phyloP scores from a whole-genome alignment of 2,797 vertebrate genomes.

The Huso huso region DNA sequence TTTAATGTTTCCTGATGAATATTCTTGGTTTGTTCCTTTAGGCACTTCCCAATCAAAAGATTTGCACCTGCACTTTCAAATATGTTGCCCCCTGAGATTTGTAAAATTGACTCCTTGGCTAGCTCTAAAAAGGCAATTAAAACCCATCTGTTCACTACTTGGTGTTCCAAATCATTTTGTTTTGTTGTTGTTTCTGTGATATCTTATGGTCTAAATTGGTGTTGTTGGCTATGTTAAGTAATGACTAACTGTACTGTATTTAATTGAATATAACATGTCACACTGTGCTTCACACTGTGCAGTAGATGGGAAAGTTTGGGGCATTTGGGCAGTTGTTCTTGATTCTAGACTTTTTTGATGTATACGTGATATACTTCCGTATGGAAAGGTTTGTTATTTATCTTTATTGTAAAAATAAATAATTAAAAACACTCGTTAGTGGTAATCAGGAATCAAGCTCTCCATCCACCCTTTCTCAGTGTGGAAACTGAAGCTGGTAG shows the following conservation, averaged over 20 bases:
- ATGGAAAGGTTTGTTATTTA: too few species aligned
- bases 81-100: conserved; percentile 66
- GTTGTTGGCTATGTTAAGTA: conserved; percentile 45
- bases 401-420: too few species aligned
- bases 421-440: too few species aligned
- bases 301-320: too few species aligned
- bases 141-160: conserved; percentile 73
- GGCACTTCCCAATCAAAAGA: conserved; percentile 71
- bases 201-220: conserved; percentile 62
- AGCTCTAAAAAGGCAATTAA: conserved; percentile 72
- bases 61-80: conserved; percentile 74
- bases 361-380: too few species aligned
- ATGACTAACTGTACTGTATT: conserved; percentile 66
- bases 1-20: conserved; percentile 59
- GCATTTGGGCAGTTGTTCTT: too few species aligned
- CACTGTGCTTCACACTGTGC: too few species aligned
- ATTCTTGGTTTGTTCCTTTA: conserved; percentile 60
- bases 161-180: conserved; percentile 74
- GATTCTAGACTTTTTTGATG: too few species aligned
- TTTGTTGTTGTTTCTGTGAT: conserved; percentile 75
- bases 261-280: conserved; percentile 59
- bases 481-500: too few species aligned
- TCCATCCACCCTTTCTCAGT: too few species aligned
- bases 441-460: too few species aligned
- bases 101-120: conserved; percentile 79